A percentile compares a stretch with the other conserved stretches of the same genome.
phyloP scores from a whole-genome alignment of 1,140 invertebrate species.

The Philopotamus ludificatus region DNA sequence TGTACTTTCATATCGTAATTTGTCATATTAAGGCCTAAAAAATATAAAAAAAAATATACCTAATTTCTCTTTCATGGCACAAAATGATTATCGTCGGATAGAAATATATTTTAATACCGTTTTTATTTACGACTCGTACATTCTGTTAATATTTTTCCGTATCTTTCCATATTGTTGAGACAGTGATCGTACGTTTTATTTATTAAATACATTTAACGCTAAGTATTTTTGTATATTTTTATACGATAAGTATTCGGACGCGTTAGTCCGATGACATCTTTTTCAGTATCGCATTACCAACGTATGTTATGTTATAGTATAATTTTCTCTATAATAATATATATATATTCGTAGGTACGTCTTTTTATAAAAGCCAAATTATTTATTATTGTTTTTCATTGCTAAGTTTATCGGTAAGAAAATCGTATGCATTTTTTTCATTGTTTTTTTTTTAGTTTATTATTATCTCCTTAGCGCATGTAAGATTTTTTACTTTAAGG shows the following conservation, averaged over 20 bases:
- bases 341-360: constrained; percentile 6
- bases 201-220: background rate
- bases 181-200: background rate
- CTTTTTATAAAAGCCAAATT: constrained; percentile 33
- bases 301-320: too few species aligned
- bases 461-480: constrained; percentile 25
- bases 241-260: constrained; percentile 1
- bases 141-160: background rate
- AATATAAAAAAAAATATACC: too few species aligned
- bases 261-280: constrained; percentile 9
- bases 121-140: background rate
- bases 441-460: constrained; percentile 24
- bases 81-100: too few species aligned
- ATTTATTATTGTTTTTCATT: constrained; percentile 42
- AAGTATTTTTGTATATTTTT: constrained; percentile 15
- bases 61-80: too few species aligned
- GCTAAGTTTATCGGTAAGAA: constrained; percentile 27
- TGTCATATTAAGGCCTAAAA: too few species aligned
- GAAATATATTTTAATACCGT: background rate
- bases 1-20: too few species aligned
- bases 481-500: constrained; percentile 37
- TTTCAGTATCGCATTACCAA: background rate
- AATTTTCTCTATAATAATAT: too few species aligned
- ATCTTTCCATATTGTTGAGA: background rate
- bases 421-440: constrained; percentile 24